phyloP scores from a whole-genome alignment of 2,888 invertebrate species.

The Teleiodes luculella region DNA sequence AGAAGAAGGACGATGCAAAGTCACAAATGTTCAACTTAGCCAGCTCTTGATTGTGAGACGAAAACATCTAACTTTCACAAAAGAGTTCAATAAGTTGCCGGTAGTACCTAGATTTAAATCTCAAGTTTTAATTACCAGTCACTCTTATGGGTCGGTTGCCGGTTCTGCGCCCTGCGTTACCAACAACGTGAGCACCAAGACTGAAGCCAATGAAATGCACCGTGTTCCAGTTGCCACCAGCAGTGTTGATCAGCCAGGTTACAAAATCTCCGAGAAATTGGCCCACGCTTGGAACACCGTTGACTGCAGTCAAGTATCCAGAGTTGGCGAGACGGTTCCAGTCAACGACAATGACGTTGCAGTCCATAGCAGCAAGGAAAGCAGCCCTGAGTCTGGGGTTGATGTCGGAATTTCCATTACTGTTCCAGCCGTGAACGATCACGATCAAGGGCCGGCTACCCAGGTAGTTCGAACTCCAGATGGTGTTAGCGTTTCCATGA shows the following conservation, averaged over 20 bases:
- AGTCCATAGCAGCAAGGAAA: constrained; percentile 34
- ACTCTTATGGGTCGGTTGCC: constrained; percentile 32
- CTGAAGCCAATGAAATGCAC: constrained; percentile 53
- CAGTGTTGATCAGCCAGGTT: constrained; percentile 38
- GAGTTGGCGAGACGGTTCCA: constrained; percentile 46
- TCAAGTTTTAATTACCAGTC: constrained; percentile 31
- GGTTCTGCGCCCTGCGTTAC: constrained; percentile 40
- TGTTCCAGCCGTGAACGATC: constrained; percentile 60
- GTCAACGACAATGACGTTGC: constrained; percentile 47
- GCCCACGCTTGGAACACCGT: constrained; percentile 34
- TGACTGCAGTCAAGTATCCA: constrained; percentile 44
- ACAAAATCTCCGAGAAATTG: constrained; percentile 38
- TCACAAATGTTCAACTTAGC: too few species aligned
- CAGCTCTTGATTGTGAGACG: too few species aligned
- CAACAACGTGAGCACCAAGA: constrained; percentile 54
- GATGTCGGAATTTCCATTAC: constrained; percentile 41
- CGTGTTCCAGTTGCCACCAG: constrained; percentile 41
- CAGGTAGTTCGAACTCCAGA: constrained; percentile 46
- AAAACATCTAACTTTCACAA: too few species aligned
- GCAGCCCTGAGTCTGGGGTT: constrained; percentile 32
- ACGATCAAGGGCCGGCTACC: constrained; percentile 40
- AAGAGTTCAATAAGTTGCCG: too few species aligned
- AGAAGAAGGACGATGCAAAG: too few species aligned
- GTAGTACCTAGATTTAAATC: too few species aligned
- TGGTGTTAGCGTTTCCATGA: constrained; percentile 44